These are phyloP conservation scores for Tylochromis polylepis DNA, from an alignment of 2,113 vertebrate species.

Conservation along the genomic window DNA sequence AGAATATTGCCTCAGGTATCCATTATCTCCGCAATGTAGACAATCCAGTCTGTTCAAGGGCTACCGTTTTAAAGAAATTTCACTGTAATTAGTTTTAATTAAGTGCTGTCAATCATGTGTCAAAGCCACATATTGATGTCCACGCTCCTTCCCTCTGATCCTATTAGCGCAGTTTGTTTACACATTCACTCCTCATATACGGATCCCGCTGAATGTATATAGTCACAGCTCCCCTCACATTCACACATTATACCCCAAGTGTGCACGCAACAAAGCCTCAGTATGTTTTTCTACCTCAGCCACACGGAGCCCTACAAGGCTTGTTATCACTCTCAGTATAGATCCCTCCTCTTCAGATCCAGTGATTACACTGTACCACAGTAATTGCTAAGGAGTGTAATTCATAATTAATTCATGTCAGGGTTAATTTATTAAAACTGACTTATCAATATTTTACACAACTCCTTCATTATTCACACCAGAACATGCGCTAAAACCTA, in stretches of 20 bases:
- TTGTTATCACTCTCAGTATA: constrained; percentile 45
- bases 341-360: constrained; percentile 26
- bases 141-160: not conserved
- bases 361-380: constrained; percentile 42
- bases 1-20: not conserved
- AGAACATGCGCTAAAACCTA: constrained; percentile 60
- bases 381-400: constrained; percentile 66
- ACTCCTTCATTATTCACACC: constrained; percentile 63
- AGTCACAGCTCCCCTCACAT: constrained; percentile 22
- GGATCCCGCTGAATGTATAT: not conserved
- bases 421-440: constrained; percentile 72
- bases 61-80: not conserved
- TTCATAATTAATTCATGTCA: constrained; percentile 66
- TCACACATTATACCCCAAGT: not conserved
- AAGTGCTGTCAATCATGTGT: not conserved
- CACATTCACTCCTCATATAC: not conserved
- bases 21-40: not conserved
- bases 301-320: constrained; percentile 4
- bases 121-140: not conserved
- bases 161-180: constrained; percentile 23
- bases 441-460: constrained; percentile 69
- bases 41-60: not conserved
- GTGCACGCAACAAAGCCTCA: not conserved
- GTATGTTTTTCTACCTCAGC: not conserved
- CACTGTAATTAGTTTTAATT: not conserved